phyloP scores from a whole-genome alignment of 2,113 vertebrate species.

The Mustela nigripes region DNA sequence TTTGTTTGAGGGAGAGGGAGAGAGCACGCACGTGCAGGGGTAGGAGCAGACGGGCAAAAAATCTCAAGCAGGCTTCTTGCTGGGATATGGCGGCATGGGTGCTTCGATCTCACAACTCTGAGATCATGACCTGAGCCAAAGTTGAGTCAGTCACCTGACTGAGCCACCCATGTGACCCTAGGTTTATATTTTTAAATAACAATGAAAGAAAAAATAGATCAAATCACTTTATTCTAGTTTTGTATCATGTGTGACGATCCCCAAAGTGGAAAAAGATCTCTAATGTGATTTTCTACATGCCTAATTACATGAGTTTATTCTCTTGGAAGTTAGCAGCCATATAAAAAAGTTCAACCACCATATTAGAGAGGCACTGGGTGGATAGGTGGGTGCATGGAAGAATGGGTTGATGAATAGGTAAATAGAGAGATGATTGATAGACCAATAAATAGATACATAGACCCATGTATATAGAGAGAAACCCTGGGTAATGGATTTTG shows the following conservation, averaged over 20 bases:
- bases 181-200: conserved; percentile 16
- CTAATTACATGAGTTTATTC: not conserved
- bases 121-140: not conserved
- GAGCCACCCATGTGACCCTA: not conserved
- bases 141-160: not conserved
- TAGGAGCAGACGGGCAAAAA: not conserved
- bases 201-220: not conserved
- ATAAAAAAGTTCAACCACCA: not conserved
- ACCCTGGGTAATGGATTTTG: not conserved
- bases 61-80: not conserved
- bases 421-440: not conserved
- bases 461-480: not conserved
- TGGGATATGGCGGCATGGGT: no score
- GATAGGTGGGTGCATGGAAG: not conserved
- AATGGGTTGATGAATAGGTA: not conserved
- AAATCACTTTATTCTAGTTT: not conserved
- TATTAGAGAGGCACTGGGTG: not conserved
- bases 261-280: not conserved
- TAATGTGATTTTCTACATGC: conserved; percentile 27
- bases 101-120: not conserved
- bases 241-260: conserved; percentile 44
- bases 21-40: not conserved
- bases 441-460: not conserved
- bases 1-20: not conserved
- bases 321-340: not conserved